Evolutionary conservation across 2,113 vertebrate species (phyloP).

Genomic region (Heterochromis multidens): DNA sequence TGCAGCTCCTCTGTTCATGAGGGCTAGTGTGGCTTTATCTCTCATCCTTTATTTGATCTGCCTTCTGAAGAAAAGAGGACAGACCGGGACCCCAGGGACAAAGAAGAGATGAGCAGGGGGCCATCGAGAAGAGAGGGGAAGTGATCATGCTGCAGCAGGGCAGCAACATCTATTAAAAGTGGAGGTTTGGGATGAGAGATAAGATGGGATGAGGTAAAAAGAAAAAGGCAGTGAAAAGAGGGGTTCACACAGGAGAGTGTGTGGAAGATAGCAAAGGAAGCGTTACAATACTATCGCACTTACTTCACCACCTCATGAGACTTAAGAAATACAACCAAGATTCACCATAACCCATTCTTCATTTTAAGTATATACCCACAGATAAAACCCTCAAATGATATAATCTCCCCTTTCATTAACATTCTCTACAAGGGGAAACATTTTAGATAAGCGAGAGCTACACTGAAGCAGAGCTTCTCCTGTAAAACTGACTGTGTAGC

Average conservation of each 20-base stretch:
- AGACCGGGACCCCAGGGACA: slow-evolving; percentile 32
- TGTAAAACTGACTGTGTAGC: not conserved
- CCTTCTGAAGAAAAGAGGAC: slow-evolving; percentile 47
- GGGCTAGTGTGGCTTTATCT: slow-evolving; percentile 49
- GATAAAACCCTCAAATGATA: not conserved
- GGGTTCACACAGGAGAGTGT: not conserved
- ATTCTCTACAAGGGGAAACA: not conserved
- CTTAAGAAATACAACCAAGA: not conserved
- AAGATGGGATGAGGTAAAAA: not conserved
- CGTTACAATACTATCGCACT: slow-evolving; percentile 11
- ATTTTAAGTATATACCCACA: not conserved
- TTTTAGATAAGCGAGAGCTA: not conserved
- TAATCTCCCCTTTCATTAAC: not conserved
- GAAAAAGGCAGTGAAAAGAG: not conserved
- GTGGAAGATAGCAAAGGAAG: not conserved
- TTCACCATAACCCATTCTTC: not conserved
- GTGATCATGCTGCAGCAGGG: slow-evolving; percentile 2
- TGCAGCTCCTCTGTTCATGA: not conserved
- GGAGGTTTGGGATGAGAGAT: not conserved
- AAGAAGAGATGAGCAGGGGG: slow-evolving; percentile 1
- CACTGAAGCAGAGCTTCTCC: not conserved
- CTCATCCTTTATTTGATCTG: slow-evolving; percentile 55
- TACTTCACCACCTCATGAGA: slow-evolving; percentile 6
- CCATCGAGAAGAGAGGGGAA: slow-evolving; percentile 11
- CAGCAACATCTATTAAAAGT: not conserved